phyloP scores from a whole-genome alignment of 1,140 invertebrate genomes.

The Sinonovacula constricta region DNA sequence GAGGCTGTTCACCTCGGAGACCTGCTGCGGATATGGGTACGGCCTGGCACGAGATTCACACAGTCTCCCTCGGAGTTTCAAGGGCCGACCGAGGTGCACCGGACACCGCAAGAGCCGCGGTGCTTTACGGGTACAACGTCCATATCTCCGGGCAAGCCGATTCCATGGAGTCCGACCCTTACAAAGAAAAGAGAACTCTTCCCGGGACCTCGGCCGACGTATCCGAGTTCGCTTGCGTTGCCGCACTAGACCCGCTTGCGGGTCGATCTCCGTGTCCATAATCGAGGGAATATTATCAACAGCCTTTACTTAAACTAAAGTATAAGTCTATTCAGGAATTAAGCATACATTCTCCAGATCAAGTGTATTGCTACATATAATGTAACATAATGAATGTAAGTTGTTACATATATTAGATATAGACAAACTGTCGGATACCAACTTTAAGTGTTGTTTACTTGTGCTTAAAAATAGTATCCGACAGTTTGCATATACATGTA shows the following conservation, averaged over 20 bases:
- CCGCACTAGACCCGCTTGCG: slow-evolving; percentile 74
- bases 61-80: slow-evolving; percentile 88
- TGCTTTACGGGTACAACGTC: slow-evolving; percentile 76
- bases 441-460: no score
- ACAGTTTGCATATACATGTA: no score
- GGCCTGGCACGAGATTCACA: slow-evolving; percentile 82
- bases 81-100: slow-evolving; percentile 83
- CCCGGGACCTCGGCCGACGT: slow-evolving; percentile 86
- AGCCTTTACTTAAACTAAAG: no score
- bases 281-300: no score
- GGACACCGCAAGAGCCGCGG: slow-evolving; percentile 77
- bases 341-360: no score
- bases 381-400: no score
- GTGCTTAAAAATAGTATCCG: no score
- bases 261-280: no score
- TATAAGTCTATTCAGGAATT: no score
- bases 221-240: slow-evolving; percentile 85
- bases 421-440: no score
- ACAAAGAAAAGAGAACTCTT: slow-evolving; percentile 89
- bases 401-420: no score
- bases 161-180: slow-evolving; percentile 85
- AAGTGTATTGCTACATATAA: no score
- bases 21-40: slow-evolving; percentile 91
- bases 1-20: slow-evolving; percentile 89
- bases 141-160: slow-evolving; percentile 79